Evolutionary conservation across 2,888 invertebrate genomes (phyloP), one percentile per base, ranked within the genome.

Genomic region (Altica lythri): DNA sequence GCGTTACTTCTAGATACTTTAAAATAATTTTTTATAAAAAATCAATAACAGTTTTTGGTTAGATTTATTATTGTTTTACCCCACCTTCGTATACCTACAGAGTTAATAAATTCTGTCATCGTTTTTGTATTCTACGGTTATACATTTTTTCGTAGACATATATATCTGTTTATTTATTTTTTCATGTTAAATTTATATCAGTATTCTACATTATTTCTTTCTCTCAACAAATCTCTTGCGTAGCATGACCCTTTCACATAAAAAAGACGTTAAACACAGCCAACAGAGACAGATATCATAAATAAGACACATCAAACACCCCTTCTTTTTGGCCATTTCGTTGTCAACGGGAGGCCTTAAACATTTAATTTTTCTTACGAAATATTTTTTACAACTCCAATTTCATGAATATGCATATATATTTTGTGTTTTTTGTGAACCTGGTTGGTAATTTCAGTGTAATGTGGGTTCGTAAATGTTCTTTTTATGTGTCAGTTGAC

Each of bases 321-420:
- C 32, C 19, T 45, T 45, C 45, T 32, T n/a, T n/a, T 32, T 10
- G 45, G 22, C 16, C 18, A 8, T 45, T 45, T 45, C 18, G 10
- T 2, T 34, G 32, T 30, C 45, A 13, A 45, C 30, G 45, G 45
- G 45, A 13, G 34, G 22, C 19, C 12, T 32, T 10, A 30, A n/a
- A 19, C 32, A 13, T 45, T 45, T 45, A 45, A 45, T 45, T 45
- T 45, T 32, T 19, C 12, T 45, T 6, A 18, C 30, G 32, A 19
- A 45, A 43, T 43, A 43, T 43, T 43, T 43, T 37, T 43, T 40
- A 22, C 27, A 13, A 12, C 9, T 17, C 8, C 6, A 30, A 32
- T 34, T 30, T 45, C 45, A 45, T 45, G 45, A 30, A 45, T 45
- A 45, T 45, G 45, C 19, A 45, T 45, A 32, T 19, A 8, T n/a